Evolutionary conservation across 2,888 invertebrate species (phyloP).

Genomic region (Zootermopsis nevadensis): DNA sequence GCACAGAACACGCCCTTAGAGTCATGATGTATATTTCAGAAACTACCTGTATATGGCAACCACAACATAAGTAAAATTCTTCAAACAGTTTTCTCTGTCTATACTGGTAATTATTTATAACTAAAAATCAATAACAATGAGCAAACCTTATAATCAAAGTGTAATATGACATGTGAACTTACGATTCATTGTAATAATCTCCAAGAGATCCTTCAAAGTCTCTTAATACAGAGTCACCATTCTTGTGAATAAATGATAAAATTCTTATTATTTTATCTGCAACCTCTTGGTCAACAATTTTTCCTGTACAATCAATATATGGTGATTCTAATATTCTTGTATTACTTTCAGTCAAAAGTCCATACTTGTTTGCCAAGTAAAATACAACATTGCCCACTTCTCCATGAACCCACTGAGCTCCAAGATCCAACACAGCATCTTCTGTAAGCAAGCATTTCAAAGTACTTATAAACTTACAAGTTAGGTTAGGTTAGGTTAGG

Average conservation of each 20-base stretch:
- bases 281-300: slow-evolving; percentile 17
- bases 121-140: no score
- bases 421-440: slow-evolving; percentile 74
- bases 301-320: slow-evolving; percentile 50
- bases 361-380: slow-evolving; percentile 55
- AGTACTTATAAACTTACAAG: neutral
- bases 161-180: slow-evolving; percentile 53
- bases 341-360: slow-evolving; percentile 47
- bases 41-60: no score
- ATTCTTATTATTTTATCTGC: slow-evolving; percentile 40
- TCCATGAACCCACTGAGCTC: slow-evolving; percentile 86
- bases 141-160: no score
- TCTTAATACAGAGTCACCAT: slow-evolving; percentile 59
- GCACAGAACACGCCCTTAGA: no score
- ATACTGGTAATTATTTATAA: no score
- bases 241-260: slow-evolving; percentile 58
- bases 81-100: no score
- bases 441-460: slow-evolving; percentile 30
- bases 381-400: slow-evolving; percentile 69
- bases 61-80: no score
- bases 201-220: slow-evolving; percentile 61
- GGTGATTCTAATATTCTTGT: slow-evolving; percentile 48
- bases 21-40: no score
- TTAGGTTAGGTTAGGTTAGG: no score
- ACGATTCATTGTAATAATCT: slow-evolving; percentile 61